Base-by-base conservation (phyloP, 2,797 vertebrate genomes). In the Sparidentex hasta region DNA sequence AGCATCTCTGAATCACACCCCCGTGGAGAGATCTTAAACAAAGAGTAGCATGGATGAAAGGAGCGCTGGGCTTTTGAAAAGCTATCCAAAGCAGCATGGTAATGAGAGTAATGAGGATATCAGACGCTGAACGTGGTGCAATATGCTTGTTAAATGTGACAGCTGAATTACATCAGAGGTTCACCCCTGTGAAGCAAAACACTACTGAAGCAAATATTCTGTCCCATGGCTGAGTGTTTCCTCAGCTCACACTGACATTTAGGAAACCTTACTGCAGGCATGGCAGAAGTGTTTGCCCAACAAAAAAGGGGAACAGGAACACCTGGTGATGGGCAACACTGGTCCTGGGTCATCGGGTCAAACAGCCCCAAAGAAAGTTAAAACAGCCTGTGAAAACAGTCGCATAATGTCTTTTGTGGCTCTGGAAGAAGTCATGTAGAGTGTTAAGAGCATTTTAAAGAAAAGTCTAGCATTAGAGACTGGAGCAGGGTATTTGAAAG, bases 71-170 rank as follows among this genome's bases (percentile, higher is more conserved):
- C 87, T 92, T 92, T 89, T 88, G 82, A 92, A 91, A 78, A 63
- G 67, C 83, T 57, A 43, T 80, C 76, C 77, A 75, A 89, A 86
- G 90, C 78, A 68, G 76, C 78, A 79, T 83, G 76, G 69, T 91
- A 87, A 94, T 90, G 73, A 92, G 84, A 80, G 81, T 87, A 88
- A 90, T 87, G 87, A 90, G 85, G 80, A 76, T 80, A 92, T 91
- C 88, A 92, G 68, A 92, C 27, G 1, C 56, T 52, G 55, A 88
- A 85, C 46, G 52, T 67, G 62, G 76, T 46, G 77, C 87, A 88
- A 85, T 86, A 69, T 77, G 87, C 81, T 88, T 82, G 85, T 88
- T 87, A 72, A 88, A 85, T 76, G 70, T 85, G 88, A 85, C 89
- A 86, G 83, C 74, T 88, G 84, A 82, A 54, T 90, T 89, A 80